Evolutionary conservation across 2,888 invertebrate species (phyloP).

Genomic region (Buathra laborator): DNA sequence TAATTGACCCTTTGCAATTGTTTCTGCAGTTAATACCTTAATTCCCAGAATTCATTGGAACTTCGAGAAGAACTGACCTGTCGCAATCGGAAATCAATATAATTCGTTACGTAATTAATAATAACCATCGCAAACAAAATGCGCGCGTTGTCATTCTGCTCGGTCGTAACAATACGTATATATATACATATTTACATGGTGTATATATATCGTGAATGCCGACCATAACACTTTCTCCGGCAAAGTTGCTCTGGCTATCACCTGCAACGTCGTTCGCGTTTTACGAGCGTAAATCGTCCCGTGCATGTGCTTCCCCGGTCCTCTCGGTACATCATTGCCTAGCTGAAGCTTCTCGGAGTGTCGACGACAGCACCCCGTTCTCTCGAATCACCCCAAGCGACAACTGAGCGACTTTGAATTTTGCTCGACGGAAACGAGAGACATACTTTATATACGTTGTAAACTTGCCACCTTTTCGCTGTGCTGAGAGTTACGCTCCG

Average conservation of each 20-base stretch:
- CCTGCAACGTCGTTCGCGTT: conserved; percentile 69
- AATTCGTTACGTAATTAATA: no score
- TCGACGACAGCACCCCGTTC: conserved; percentile 42
- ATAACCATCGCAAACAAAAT: no score
- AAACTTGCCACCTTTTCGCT: background rate
- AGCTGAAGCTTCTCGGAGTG: conserved; percentile 52
- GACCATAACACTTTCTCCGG: background rate
- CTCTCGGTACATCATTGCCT: conserved; percentile 57
- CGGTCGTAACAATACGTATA: no score
- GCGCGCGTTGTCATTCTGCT: no score
- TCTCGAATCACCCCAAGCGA: background rate
- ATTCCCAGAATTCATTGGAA: no score
- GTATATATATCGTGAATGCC: no score
- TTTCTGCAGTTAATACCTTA: no score
- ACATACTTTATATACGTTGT: conserved; percentile 8
- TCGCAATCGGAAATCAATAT: no score
- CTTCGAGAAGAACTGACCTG: no score
- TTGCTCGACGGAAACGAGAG: conserved; percentile 26
- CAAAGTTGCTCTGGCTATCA: conserved; percentile 66
- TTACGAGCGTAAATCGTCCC: conserved; percentile 69
- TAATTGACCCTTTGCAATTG: no score
- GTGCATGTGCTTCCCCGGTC: conserved; percentile 56
- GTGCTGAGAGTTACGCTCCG: background rate
- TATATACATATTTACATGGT: no score
- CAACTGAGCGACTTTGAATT: conserved; percentile 22